Conservation (phyloP, 2,797 vertebrate genomes). For the Yasuhikotakia modesta region DNA sequence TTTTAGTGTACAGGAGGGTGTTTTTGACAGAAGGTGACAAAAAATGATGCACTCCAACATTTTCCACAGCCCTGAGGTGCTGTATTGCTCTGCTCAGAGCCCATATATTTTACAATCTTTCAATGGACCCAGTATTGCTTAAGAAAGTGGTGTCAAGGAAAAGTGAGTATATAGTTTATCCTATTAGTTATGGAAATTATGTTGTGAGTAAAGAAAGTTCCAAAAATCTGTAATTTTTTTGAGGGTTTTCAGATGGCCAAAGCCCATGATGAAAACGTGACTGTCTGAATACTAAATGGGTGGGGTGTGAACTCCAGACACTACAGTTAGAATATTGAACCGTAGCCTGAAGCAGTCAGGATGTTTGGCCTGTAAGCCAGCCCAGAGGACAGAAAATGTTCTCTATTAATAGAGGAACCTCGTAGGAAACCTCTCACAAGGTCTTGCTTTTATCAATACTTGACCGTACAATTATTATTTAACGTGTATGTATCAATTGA, state of each 20-base stretch:
- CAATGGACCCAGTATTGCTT: constrained; percentile 27
- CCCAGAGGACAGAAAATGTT: constrained; percentile 18
- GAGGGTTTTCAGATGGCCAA: constrained; percentile 60
- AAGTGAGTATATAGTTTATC: background rate
- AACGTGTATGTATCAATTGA: constrained; percentile 79
- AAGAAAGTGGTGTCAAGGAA: constrained; percentile 11
- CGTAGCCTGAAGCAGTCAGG: constrained; percentile 20
- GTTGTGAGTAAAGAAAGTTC: no score
- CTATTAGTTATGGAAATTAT: no score
- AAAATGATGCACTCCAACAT: constrained; percentile 32
- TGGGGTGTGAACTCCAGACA: constrained; percentile 33
- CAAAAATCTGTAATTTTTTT: no score
- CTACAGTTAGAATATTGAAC: constrained; percentile 52
- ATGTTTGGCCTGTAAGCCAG: constrained; percentile 16
- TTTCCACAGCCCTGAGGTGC: constrained; percentile 30
- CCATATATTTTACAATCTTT: constrained; percentile 36
- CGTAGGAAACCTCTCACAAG: constrained; percentile 19
- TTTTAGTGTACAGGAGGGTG: constrained; percentile 19
- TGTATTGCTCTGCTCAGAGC: constrained; percentile 19
- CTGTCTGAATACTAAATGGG: constrained; percentile 60
- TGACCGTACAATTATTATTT: constrained; percentile 82
- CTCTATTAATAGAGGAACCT: constrained; percentile 28
- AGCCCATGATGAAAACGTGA: constrained; percentile 61
- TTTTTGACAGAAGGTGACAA: constrained; percentile 30
- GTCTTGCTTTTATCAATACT: constrained; percentile 72